Evolutionary conservation across 2,888 invertebrate species (phyloP).

Genomic region (Conus canariensis): DNA sequence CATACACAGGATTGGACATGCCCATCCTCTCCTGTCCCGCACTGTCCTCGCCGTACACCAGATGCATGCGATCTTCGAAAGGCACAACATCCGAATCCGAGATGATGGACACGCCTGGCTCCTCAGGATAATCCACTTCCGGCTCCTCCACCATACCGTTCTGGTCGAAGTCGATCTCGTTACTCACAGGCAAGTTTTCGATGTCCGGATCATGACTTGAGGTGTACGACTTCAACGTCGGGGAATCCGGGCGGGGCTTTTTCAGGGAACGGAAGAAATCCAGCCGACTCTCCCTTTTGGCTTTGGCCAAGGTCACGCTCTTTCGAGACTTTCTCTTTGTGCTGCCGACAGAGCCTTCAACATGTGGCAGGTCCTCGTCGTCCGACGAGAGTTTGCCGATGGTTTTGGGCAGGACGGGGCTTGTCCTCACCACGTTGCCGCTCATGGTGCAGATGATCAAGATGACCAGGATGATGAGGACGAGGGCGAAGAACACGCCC

Average conservation of each 20-base stretch:
- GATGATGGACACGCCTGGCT: background rate
- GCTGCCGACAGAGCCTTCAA: background rate
- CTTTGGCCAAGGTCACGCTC: background rate
- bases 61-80: slow-evolving; percentile 2
- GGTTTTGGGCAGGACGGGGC: slow-evolving; percentile 24
- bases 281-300: background rate
- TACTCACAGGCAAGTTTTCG: background rate
- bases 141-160: background rate
- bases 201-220: background rate
- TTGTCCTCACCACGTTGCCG: background rate
- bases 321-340: background rate
- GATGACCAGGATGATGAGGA: slow-evolving; percentile 24
- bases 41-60: background rate
- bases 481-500: slow-evolving; percentile 19
- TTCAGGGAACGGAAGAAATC: slow-evolving; percentile 20
- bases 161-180: slow-evolving; percentile 17
- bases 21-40: slow-evolving; percentile 23
- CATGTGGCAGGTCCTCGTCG: background rate
- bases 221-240: background rate
- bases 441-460: slow-evolving; percentile 25
- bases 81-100: slow-evolving; percentile 24
- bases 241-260: background rate
- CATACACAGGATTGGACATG: slow-evolving; percentile 26
- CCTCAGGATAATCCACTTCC: background rate
- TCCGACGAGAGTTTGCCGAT: slow-evolving; percentile 15